Percentiles rank a stretch among this genome's conserved stretches.
Conservation (phyloP, 2,113 vertebrate genomes). For the Melanocharis versteri region DNA sequence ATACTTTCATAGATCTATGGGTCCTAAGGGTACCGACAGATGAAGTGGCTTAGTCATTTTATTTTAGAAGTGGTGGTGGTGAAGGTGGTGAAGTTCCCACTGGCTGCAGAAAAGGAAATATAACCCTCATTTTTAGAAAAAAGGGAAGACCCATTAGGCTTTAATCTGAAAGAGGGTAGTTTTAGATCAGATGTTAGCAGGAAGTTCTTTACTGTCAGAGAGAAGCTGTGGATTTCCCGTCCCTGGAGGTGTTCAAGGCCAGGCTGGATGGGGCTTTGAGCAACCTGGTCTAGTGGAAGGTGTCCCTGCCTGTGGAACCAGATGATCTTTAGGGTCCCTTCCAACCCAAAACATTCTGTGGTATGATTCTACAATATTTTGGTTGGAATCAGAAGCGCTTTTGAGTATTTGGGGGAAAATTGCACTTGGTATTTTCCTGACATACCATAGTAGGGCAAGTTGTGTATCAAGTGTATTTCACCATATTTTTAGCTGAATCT, state of each 20-base stretch:
- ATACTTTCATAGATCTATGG: neutral
- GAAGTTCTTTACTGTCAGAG: neutral
- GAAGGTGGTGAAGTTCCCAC: neutral
- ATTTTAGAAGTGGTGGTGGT: neutral
- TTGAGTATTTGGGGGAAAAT: neutral
- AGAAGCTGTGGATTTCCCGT: neutral
- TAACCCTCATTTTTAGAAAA: neutral
- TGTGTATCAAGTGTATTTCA: neutral
- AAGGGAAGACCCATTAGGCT: neutral
- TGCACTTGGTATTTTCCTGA: neutral
- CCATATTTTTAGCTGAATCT: neutral
- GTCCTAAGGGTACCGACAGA: neutral
- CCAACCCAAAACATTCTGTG: neutral
- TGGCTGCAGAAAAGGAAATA: neutral
- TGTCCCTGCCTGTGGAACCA: neutral
- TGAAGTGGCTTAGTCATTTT: neutral
- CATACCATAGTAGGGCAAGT: accelerated
- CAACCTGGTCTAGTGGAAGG: too few relatives aligned
- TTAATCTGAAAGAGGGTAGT: neutral
- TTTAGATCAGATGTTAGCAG: neutral
- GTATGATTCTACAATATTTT: neutral
- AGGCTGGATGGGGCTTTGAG: neutral
- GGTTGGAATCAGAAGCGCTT: neutral
- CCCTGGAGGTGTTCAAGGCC: neutral
- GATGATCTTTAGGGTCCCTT: neutral